These are phyloP conservation scores for Cheilosia soror DNA, from an alignment of 2,888 invertebrate species.

Conservation along the genomic window DNA sequence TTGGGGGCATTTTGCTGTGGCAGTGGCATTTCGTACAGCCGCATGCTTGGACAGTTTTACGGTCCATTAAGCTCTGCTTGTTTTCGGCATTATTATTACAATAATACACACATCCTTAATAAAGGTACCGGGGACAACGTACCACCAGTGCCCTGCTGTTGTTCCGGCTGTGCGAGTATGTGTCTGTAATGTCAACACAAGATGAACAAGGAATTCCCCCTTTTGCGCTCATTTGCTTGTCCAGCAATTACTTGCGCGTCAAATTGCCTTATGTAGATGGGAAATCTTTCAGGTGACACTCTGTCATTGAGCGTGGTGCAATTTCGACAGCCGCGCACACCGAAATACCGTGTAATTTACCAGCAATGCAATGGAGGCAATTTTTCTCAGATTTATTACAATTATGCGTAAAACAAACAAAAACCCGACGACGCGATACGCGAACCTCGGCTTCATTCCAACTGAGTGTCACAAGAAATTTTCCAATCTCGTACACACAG, in stretches of 20 bases:
- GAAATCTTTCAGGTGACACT: constrained; percentile 61
- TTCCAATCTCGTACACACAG: constrained; percentile 67
- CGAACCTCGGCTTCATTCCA: constrained; percentile 22
- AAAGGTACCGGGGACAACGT: neutral
- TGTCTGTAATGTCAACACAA: constrained; percentile 23
- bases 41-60: constrained; percentile 80
- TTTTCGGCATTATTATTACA: constrained; percentile 74
- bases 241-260: constrained; percentile 68
- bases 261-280: constrained; percentile 67
- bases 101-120: constrained; percentile 62
- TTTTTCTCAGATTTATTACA: constrained; percentile 48
- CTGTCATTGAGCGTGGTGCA: constrained; percentile 44
- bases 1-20: constrained; percentile 77
- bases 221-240: constrained; percentile 62
- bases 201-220: constrained; percentile 17
- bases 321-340: constrained; percentile 42
- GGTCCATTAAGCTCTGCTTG: constrained; percentile 80
- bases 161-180: neutral
- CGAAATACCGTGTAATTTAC: constrained; percentile 34
- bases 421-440: neutral
- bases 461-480: constrained; percentile 70
- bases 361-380: constrained; percentile 31
- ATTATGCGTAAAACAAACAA: constrained; percentile 38
- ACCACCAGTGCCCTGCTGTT: neutral
- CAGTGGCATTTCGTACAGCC: constrained; percentile 27